Percentiles rank a stretch among this genome's conserved stretches.
phyloP scores from a whole-genome alignment of 2,888 invertebrate species.

The Steinernema hermaphroditum region DNA sequence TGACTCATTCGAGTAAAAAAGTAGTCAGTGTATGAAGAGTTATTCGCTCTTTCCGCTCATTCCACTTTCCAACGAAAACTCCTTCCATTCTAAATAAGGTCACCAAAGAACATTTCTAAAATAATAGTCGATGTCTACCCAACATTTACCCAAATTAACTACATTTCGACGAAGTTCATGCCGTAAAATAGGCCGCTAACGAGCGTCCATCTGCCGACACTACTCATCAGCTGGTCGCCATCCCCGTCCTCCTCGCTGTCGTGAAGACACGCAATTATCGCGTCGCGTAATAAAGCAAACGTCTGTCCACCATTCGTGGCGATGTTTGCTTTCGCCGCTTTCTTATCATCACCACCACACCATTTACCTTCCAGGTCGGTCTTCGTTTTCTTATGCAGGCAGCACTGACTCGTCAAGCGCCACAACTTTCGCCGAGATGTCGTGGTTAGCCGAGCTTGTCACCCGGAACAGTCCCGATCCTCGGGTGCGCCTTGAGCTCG shows the following conservation, averaged over 20 bases:
- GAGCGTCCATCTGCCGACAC: background rate
- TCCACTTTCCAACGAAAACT: no score
- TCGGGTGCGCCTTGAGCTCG: conserved; percentile 40
- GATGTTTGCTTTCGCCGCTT: no score
- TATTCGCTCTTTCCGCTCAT: no score
- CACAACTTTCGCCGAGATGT: conserved; percentile 22
- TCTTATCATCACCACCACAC: background rate
- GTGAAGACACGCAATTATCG: conserved; percentile 2
- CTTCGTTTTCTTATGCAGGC: background rate
- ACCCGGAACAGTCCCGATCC: conserved; percentile 41
- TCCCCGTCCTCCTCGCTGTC: no score
- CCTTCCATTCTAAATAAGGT: no score
- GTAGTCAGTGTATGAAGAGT: no score
- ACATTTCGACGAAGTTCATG: background rate
- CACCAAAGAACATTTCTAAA: no score
- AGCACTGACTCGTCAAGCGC: no score
- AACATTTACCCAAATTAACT: background rate
- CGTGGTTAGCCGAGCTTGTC: conserved; percentile 36
- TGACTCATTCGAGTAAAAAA: no score
- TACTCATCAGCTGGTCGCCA: background rate
- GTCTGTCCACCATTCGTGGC: background rate
- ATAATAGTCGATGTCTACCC: no score
- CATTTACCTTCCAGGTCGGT: background rate
- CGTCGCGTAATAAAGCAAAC: background rate
- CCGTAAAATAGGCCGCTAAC: background rate